Base-by-base conservation (phyloP, 2,888 invertebrate species). In the Callinectes sapidus region DNA sequence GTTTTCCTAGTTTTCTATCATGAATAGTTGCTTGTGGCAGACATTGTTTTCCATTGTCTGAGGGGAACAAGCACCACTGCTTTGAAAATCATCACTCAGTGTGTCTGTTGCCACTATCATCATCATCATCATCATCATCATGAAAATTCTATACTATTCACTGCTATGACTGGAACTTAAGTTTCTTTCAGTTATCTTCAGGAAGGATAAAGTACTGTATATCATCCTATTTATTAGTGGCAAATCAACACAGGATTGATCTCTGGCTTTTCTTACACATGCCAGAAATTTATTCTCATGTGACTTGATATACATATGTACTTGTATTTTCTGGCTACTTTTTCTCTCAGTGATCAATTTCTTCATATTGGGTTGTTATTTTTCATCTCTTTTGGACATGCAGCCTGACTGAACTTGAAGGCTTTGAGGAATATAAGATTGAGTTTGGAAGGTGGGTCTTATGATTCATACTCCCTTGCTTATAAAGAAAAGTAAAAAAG, bases 401-500 rank as follows among this genome's bases (percentile, higher is more conserved):
- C 93, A 93, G 93, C 93, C 90, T 94, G 66, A 88, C 87, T 35
- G 88, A 92, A 32, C 90, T 94, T 35, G 93, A 93, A 92, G 94
- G 93, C 71, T 93, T 92, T 94, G 93, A 94, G 71, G 93, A 93
- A 42, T 94, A 94, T 92, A 94, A 92, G 87, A 55, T 91, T 89
- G 85, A 81, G 13, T 94, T 89, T 66, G 87, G 89, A 48, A 93
- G 94, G 94, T 93, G 87, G 93, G 94, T 66, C 81, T 10, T 6
- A 32, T 89, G 87, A 32, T 28, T 13, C 18, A 54, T 54, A n/a
- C 55, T 54, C 1, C 55, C 18, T 54, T 54, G 48, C 48, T 88
- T 1, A 88, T 88, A 2, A 23, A 61, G 3, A 61, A 61, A n/a
- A n/a, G n/a, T n/a, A 55, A 18, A 18, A 48, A n/a, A n/a, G 18